phyloP scores from a whole-genome alignment of 1,140 invertebrate species.

The Drosophila lacteicornis region DNA sequence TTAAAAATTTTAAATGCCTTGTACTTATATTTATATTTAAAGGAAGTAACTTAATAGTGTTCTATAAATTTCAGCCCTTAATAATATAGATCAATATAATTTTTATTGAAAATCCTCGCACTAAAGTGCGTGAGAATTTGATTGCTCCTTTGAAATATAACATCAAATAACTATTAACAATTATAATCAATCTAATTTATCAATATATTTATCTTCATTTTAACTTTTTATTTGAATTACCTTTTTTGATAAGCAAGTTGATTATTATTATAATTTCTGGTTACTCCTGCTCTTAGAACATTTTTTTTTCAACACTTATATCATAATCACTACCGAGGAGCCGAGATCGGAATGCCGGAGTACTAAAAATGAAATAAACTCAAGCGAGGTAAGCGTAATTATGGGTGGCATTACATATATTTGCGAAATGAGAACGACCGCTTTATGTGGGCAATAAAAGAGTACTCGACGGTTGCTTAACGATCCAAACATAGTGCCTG shows the following conservation, averaged over 20 bases:
- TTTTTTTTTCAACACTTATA: not conserved
- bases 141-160: too few species aligned
- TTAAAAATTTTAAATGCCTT: not conserved
- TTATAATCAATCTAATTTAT: too few species aligned
- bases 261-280: too few species aligned
- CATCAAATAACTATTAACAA: too few species aligned
- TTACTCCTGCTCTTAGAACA: not conserved
- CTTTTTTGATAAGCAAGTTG: not conserved
- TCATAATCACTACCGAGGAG: not conserved
- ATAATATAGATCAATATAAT: not conserved
- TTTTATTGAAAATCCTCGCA: too few species aligned
- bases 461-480: slow-evolving; percentile 33
- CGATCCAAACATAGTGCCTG: slow-evolving; percentile 16
- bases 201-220: too few species aligned
- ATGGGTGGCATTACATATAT: slow-evolving; percentile 33
- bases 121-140: too few species aligned
- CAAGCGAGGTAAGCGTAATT: slow-evolving; percentile 1
- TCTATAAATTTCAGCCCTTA: not conserved
- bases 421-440: slow-evolving; percentile 15
- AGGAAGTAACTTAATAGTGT: not conserved
- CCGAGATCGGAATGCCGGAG: not conserved
- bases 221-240: not conserved
- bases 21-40: not conserved
- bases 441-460: slow-evolving; percentile 41
- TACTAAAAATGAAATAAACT: slow-evolving; percentile 19